Conservation (phyloP, 2,888 invertebrate species). For the Ecliptopera silaceata region DNA sequence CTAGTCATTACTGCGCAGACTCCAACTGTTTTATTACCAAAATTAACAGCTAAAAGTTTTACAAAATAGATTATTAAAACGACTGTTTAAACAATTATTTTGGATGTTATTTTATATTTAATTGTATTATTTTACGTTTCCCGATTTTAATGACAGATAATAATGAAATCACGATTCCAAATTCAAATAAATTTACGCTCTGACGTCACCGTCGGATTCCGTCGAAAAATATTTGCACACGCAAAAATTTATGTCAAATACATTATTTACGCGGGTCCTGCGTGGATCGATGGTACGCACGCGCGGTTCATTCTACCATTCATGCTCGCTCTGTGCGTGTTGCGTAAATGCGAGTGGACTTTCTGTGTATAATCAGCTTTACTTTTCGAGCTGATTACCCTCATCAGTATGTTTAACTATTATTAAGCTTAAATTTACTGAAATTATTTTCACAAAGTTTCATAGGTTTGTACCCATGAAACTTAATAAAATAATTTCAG, state of each 20-base stretch:
- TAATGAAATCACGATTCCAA: conserved; percentile 8
- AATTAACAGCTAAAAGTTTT: conserved; percentile 41
- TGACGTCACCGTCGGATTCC: conserved; percentile 32
- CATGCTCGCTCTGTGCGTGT: conserved; percentile 48
- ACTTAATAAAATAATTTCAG: too few species aligned
- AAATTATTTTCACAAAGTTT: too few species aligned
- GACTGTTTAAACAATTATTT: neutral
- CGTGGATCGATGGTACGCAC: conserved; percentile 75
- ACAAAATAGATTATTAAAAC: neutral
- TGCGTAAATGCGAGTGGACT: conserved; percentile 60
- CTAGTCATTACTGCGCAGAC: conserved; percentile 63
- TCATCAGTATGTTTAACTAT: too few species aligned
- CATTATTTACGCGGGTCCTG: conserved; percentile 68
- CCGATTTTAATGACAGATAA: too few species aligned
- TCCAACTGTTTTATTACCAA: conserved; percentile 51
- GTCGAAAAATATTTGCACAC: conserved; percentile 45
- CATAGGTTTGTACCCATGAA: too few species aligned
- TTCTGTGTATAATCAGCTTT: conserved; percentile 21
- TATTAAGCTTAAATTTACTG: too few species aligned
- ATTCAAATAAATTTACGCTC: conserved; percentile 33
- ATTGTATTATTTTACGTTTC: too few species aligned
- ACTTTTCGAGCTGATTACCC: conserved; percentile 7
- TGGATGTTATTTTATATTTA: too few species aligned
- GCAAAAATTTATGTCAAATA: conserved; percentile 57
- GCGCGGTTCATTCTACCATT: conserved; percentile 61